Base-by-base conservation (phyloP, 2,113 vertebrate genomes). In the Lanius ludovicianus region DNA sequence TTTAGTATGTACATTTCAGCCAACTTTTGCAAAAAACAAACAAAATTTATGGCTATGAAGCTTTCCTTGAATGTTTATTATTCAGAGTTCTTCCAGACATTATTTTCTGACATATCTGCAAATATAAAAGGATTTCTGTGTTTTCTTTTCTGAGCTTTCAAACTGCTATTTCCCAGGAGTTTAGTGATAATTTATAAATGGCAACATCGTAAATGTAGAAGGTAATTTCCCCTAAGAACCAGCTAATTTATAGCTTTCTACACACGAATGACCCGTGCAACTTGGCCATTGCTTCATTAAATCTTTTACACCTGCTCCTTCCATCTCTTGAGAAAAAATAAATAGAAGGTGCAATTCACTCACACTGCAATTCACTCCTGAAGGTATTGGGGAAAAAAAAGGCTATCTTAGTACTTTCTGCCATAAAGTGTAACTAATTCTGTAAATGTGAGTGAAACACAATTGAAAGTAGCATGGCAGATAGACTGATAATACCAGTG, bases 231-330 rank as follows among this genome's bases (percentile, higher is more conserved):
- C 96, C 78, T 75, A 97, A 97, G 96, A 96, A 93, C 39, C 69
- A 67, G 25, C 28, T 97, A 97, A 98, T 98, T 98, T 98, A 96
- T 96, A 97, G 84, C 80, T 98, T 97, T 97, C 92, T 96, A 96
- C 85, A 97, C 93, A 97, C 42, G 91, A 95, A 64, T 95, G 96
- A 97, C 96, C 97, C 91, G 89, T 97, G 74, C 88, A 98, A 95
- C 96, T 97, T 96, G 79, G 47, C 90, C 90, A 82, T 95, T 97
- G 89, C 90, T 98, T 98, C 96, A 97, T 98, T 98, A 98, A 98
- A 97, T 97, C 74, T 53, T 96, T 84, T 96, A 96, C 89, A 98
- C 70, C 95, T 97, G 83, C 68, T 96, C 73, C 91, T 97, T 97
- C 93, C 97, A 91, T 94, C 93, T 96, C 82, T 2, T 74, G 80